Evolutionary conservation across 2,113 vertebrate genomes (phyloP), one percentile per base, ranked within the genome.

Genomic region (Mionectes macconnelli): DNA sequence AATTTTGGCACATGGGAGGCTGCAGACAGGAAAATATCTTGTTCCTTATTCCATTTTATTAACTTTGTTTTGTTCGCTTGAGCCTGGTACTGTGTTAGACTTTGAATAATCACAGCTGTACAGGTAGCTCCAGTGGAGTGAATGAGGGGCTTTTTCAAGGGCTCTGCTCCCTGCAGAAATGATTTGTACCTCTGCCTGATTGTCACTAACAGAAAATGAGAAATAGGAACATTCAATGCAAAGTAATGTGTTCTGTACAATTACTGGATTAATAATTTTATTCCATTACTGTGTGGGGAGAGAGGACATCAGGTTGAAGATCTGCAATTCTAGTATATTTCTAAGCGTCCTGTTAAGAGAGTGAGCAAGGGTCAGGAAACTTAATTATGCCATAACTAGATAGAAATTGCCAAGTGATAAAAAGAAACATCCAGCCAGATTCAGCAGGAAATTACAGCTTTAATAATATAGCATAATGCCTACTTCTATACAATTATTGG

Each of bases 341-440:
- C 98, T 99, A 98, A 99, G 98, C 98, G 98, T 98, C 99, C 99
- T 98, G 98, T 99, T 99, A 99, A 99, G 98, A 98, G 98, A 98
- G 98, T 98, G 98, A 98, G 98, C 99, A 98, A 98, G 98, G 99
- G 99, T 99, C 99, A 99, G 99, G 98, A 99, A 99, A 99, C 99
- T 99, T 99, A 99, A 99, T 99, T 99, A 99, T 99, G 98, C 98
- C 98, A 98, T 99, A 99, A 99, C 99, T 99, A 99, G 98, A 99
- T 98, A 99, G 99, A 99, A 99, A 99, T 99, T 98, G 98, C 98
- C 98, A 98, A 98, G 98, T 99, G 98, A 99, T 99, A 99, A 99
- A 99, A 99, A 99, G 99, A 99, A 99, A 99, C 99, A 99, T 99
- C 98, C 98, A 98, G 98, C 98, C 98, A 98, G 98, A 99, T 99